Conservation (phyloP, 2,797 vertebrate species). For the Sphaeramia orbicularis region DNA sequence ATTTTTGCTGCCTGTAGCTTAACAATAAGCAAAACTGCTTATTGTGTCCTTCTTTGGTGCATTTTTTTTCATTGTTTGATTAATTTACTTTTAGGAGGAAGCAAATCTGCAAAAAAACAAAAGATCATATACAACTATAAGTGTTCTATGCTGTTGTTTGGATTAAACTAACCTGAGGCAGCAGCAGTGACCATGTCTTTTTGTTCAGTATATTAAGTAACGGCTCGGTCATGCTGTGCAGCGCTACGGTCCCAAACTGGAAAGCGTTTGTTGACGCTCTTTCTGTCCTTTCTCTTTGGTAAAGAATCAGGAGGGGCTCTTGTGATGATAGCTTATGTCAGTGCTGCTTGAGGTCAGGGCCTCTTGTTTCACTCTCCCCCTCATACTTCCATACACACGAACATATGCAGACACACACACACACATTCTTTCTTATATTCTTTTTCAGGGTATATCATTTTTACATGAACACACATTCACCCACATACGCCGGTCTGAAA, state of each 20-base stretch:
- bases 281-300: constrained; percentile 47
- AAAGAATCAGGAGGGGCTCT: constrained; percentile 59
- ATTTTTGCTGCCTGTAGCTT: too few species aligned
- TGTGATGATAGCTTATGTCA: constrained; percentile 82
- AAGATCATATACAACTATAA: too few species aligned
- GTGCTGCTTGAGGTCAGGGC: constrained; percentile 80
- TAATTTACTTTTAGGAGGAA: too few species aligned
- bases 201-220: constrained; percentile 31
- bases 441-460: constrained; percentile 71
- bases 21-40: too few species aligned
- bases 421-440: constrained; percentile 40
- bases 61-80: too few species aligned
- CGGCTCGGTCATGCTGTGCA: constrained; percentile 51
- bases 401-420: constrained; percentile 20
- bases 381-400: constrained; percentile 55
- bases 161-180: too few species aligned
- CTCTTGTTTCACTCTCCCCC: constrained; percentile 83
- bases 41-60: too few species aligned
- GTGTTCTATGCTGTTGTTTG: too few species aligned
- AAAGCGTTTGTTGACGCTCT: constrained; percentile 61
- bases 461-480: constrained; percentile 49
- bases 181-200: not conserved
- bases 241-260: constrained; percentile 24
- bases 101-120: too few species aligned
- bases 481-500: constrained; percentile 72